Conservation (phyloP, 30 jellyfish, hydroid and myxozoan genomes). For the Chrysaora quinquecirrha region DNA sequence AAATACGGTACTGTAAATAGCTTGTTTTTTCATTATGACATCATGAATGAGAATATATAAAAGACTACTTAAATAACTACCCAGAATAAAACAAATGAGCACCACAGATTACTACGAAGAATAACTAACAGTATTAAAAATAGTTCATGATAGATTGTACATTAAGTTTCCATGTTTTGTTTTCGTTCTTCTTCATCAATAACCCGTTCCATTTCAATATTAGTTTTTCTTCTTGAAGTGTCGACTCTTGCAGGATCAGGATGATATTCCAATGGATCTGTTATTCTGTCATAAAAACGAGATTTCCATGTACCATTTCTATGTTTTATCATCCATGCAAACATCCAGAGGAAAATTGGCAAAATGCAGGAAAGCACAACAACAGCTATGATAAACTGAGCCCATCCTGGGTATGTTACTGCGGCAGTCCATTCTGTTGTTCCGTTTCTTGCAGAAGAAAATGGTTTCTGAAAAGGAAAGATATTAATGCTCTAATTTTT, state of each 20-base stretch:
- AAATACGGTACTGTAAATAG: too few relatives aligned
- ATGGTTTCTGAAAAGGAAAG: conserved; percentile 48
- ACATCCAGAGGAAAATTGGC: conserved; percentile 67
- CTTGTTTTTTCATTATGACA: too few relatives aligned
- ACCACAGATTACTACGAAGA: too few relatives aligned
- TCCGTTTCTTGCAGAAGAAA: conserved; percentile 56
- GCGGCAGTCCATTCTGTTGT: conserved; percentile 59
- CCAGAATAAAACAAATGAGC: too few relatives aligned
- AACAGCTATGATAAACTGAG: conserved; percentile 72
- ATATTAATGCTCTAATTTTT: too few relatives aligned
- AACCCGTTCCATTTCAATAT: conserved; percentile 59
- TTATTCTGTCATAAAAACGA: conserved; percentile 24
- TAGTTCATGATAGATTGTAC: too few relatives aligned
- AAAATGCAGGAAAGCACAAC: conserved; percentile 66
- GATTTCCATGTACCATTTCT: conserved; percentile 63
- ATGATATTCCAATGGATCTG: conserved; percentile 71
- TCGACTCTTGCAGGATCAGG: conserved; percentile 90
- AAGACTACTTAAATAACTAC: too few relatives aligned
- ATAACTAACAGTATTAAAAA: too few relatives aligned
- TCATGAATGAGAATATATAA: too few relatives aligned
- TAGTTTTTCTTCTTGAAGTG: conserved; percentile 73
- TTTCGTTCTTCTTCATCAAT: conserved; percentile 66
- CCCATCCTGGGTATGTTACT: conserved; percentile 91
- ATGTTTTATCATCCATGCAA: conserved; percentile 39
- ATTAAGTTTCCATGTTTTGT: too few relatives aligned